A percentile compares a stretch with the other conserved stretches of the same genome.
Conservation (phyloP, 2,888 invertebrate species). For the Volucella inflata region DNA sequence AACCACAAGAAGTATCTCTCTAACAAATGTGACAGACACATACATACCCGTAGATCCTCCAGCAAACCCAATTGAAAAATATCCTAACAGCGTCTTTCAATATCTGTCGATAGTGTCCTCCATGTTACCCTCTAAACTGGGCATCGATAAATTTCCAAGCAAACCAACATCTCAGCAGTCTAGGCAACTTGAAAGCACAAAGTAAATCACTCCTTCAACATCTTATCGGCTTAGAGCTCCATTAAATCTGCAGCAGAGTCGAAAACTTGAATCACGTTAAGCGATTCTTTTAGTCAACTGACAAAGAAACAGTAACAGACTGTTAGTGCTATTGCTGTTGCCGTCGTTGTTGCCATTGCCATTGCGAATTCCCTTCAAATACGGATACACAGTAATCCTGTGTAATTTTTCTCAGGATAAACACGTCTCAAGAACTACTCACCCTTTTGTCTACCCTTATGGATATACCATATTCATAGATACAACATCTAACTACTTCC, state of each 20-base stretch:
- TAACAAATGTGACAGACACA: too few relatives aligned
- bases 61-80: not conserved
- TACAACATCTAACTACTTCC: conserved; percentile 14
- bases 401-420: conserved; percentile 51
- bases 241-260: conserved; percentile 33
- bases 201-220: conserved; percentile 27
- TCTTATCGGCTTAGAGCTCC: conserved; percentile 38
- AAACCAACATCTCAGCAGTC: conserved; percentile 32
- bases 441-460: conserved; percentile 17
- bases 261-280: conserved; percentile 35
- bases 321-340: too few relatives aligned
- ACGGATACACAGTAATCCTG: conserved; percentile 17
- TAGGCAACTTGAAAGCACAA: not conserved
- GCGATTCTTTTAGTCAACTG: conserved; percentile 39
- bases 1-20: too few relatives aligned
- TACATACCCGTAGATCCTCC: too few relatives aligned
- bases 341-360: not conserved
- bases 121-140: not conserved
- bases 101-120: too few relatives aligned
- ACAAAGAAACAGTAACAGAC: conserved; percentile 41
- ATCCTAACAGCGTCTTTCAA: not conserved
- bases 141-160: conserved; percentile 5
- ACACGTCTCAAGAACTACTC: conserved; percentile 33
- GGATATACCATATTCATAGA: not conserved
- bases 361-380: conserved; percentile 14